These are phyloP conservation scores for Drosophila arawakana DNA, from an alignment of 1,140 invertebrate genomes.

Conservation along the genomic window DNA sequence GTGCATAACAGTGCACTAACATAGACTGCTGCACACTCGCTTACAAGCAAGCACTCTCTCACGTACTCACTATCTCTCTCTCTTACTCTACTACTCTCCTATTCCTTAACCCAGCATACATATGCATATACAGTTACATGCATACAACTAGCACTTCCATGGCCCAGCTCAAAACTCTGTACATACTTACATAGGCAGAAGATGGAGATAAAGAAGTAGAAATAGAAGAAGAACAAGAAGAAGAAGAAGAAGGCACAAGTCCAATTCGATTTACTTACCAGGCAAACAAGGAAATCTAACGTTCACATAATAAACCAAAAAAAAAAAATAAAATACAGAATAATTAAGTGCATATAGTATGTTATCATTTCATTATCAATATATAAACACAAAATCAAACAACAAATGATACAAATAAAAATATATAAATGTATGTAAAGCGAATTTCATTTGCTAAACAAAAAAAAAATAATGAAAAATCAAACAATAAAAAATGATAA, in stretches of 20 bases:
- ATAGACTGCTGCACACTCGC: conserved; percentile 14
- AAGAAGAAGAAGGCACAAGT: conserved; percentile 17
- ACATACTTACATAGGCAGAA: conserved; percentile 44
- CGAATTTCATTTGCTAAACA: conserved; percentile 65
- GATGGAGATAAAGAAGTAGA: conserved; percentile 6
- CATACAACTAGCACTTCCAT: conserved; percentile 41
- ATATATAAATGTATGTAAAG: conserved; percentile 59
- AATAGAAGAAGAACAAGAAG: conserved; percentile 5
- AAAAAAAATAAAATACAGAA: not conserved
- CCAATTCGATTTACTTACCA: conserved; percentile 37
- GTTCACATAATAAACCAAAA: conserved; percentile 52
- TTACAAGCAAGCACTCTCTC: conserved; percentile 4
- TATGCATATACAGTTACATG: not conserved
- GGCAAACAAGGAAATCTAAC: conserved; percentile 44
- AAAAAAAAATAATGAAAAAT: conserved; percentile 25
- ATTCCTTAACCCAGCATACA: conserved; percentile 9
- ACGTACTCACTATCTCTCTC: not conserved
- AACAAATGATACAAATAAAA: conserved; percentile 6
- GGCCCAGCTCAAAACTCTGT: conserved; percentile 50
- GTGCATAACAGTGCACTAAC: not conserved
- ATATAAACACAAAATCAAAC: conserved; percentile 12
- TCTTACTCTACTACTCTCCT: conserved; percentile 22
- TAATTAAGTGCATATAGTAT: conserved; percentile 58
- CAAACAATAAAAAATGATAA: conserved; percentile 1
- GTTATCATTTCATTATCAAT: conserved; percentile 62